Conservation (phyloP, 2,888 invertebrate genomes). For the Cephalotes varians region DNA sequence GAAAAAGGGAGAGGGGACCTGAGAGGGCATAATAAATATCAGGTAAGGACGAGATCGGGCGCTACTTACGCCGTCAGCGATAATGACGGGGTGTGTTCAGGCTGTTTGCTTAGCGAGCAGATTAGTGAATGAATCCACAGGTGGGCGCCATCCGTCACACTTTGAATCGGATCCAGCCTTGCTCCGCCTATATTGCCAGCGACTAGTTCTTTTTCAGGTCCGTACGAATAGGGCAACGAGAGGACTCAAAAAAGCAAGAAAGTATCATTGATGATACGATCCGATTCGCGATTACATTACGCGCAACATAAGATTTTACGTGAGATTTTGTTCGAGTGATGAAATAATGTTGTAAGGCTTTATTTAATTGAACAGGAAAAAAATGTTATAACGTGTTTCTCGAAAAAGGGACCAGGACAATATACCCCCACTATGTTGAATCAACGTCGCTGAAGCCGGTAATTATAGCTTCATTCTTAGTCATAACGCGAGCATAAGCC, state of each 20-base stretch:
- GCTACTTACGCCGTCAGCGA: slow-evolving; percentile 85
- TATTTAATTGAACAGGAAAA: background rate
- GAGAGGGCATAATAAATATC: slow-evolving; percentile 82
- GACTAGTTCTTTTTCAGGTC: slow-evolving; percentile 69
- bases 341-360: background rate
- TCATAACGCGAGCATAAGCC: slow-evolving; percentile 38
- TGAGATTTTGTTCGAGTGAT: background rate
- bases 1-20: slow-evolving; percentile 32
- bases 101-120: slow-evolving; percentile 86
- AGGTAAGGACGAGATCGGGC: slow-evolving; percentile 77
- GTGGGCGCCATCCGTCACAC: slow-evolving; percentile 86
- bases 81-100: slow-evolving; percentile 85
- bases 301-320: background rate
- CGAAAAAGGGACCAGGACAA: background rate
- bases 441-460: slow-evolving; percentile 8
- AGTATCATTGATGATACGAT: background rate
- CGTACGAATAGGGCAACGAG: slow-evolving; percentile 63
- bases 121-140: slow-evolving; percentile 86
- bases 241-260: background rate
- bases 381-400: background rate
- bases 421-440: background rate
- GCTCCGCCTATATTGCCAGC: slow-evolving; percentile 80
- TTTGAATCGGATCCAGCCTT: slow-evolving; percentile 77
- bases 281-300: background rate
- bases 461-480: slow-evolving; percentile 37